Percentiles rank a stretch among this genome's conserved stretches.
Conservation (phyloP, 2,888 invertebrate genomes). For the Philhelius pedissequus region DNA sequence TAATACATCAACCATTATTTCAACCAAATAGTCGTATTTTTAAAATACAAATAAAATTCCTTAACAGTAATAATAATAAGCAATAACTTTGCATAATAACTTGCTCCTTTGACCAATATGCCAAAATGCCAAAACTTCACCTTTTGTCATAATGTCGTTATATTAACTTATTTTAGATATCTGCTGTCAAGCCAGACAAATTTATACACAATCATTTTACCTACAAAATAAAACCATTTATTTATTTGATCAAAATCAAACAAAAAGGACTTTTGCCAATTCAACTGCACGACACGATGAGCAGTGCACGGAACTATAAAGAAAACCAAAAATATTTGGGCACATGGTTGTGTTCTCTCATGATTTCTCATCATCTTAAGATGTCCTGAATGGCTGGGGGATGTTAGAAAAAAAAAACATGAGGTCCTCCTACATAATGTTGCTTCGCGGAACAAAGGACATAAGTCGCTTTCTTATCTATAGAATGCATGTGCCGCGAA, state of each 20-base stretch:
- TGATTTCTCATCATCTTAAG: constrained; percentile 52
- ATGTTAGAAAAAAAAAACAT: neutral
- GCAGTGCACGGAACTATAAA: constrained; percentile 29
- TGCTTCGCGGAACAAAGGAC: constrained; percentile 22
- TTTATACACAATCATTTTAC: constrained; percentile 33
- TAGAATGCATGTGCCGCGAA: constrained; percentile 43
- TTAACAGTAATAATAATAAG: neutral
- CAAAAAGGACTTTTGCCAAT: constrained; percentile 13
- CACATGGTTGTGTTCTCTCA: constrained; percentile 49
- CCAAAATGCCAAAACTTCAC: neutral
- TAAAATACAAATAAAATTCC: neutral
- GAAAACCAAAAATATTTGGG: constrained; percentile 51
- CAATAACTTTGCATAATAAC: neutral
- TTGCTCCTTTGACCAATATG: no score
- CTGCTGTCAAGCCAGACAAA: neutral
- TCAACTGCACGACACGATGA: no score
- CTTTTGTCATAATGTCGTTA: neutral
- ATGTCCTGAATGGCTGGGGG: neutral
- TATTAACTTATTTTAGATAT: neutral
- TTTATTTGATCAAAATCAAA: constrained; percentile 53
- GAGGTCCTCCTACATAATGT: neutral
- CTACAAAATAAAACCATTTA: no score
- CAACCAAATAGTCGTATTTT: no score
- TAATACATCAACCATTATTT: no score
- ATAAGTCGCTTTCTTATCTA: constrained; percentile 24